Evolutionary conservation across 2,797 vertebrate species (phyloP).

Genomic region (Myotis findleyi): DNA sequence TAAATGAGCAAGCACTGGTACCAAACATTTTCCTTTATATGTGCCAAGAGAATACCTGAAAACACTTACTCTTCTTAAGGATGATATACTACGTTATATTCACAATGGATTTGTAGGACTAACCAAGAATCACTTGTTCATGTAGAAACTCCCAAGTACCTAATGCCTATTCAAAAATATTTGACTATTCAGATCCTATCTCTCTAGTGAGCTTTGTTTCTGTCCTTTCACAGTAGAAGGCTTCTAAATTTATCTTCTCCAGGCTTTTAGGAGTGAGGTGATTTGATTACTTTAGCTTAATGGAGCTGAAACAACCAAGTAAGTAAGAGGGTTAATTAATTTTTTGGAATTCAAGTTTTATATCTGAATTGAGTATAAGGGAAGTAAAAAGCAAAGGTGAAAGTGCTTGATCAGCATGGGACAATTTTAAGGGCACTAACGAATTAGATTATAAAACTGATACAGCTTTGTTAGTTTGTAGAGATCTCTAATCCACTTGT

Average conservation of each 20-base stretch:
- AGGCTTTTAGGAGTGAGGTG: constrained; percentile 47
- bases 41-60: not conserved
- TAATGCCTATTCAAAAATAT: not conserved
- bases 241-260: constrained; percentile 48
- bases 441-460: constrained; percentile 52
- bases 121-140: not conserved
- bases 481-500: not conserved
- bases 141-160: not conserved
- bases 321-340: constrained; percentile 69
- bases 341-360: constrained; percentile 60
- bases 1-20: not conserved
- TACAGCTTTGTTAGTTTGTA: constrained; percentile 22
- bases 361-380: constrained; percentile 4
- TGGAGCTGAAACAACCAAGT: constrained; percentile 56
- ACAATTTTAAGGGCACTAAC: constrained; percentile 13
- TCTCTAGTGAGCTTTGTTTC: constrained; percentile 36
- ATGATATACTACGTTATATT: not conserved
- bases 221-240: constrained; percentile 38
- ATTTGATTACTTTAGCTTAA: constrained; percentile 67
- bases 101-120: not conserved
- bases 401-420: constrained; percentile 42
- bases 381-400: constrained; percentile 36
- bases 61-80: not conserved
- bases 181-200: not conserved
- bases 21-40: not conserved